Evolutionary conservation across 2,888 invertebrate genomes (phyloP).

Genomic region (Amphipoea lucens): DNA sequence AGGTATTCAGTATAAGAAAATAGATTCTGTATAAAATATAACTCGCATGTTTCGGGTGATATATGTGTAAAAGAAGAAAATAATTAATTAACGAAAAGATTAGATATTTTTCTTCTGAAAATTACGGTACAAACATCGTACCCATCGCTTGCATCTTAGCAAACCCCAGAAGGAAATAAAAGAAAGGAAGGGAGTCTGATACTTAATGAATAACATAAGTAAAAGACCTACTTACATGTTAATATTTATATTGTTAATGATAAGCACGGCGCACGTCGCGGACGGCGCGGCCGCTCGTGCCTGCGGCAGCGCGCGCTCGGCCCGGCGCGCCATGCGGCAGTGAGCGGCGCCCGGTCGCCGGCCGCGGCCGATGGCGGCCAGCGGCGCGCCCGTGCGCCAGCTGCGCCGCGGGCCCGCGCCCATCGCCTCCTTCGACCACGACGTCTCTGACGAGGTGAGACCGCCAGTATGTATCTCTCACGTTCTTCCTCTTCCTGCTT

Average conservation of each 20-base stretch:
- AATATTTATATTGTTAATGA: constrained; percentile 20
- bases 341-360: constrained; percentile 25
- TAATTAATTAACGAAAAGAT: neutral
- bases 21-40: neutral
- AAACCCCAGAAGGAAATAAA: constrained; percentile 7
- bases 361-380: constrained; percentile 70
- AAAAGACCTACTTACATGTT: constrained; percentile 3
- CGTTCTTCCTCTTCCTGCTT: constrained; percentile 76
- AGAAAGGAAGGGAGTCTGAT: neutral
- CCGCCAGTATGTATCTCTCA: constrained; percentile 89
- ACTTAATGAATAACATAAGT: neutral
- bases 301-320: neutral
- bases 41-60: neutral
- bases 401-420: constrained; percentile 97
- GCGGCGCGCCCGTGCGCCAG: constrained; percentile 87
- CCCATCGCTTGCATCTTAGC: neutral
- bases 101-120: neutral
- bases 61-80: neutral
- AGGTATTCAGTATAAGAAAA: constrained; percentile 7
- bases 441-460: constrained; percentile 94
- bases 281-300: neutral
- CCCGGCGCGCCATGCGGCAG: neutral
- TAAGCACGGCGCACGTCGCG: neutral
- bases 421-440: constrained; percentile 97
- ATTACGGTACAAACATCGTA: neutral